phyloP scores from a whole-genome alignment of 1,140 invertebrate genomes.

The Musca domestica region DNA sequence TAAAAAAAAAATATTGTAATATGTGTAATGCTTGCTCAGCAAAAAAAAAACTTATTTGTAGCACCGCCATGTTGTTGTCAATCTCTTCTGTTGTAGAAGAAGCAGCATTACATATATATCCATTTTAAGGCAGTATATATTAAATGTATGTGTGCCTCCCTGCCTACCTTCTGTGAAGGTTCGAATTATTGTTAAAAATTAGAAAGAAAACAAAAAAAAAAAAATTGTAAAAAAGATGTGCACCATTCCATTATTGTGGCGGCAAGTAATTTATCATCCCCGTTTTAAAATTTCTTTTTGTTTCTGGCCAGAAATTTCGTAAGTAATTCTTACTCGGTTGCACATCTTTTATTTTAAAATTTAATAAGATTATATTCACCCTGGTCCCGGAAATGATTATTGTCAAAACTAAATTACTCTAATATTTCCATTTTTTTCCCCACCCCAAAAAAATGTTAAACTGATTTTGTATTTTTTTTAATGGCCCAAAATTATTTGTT shows the following conservation, averaged over 20 bases:
- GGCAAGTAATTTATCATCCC: background rate
- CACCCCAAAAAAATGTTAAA: no score
- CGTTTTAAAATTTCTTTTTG: slow-evolving; percentile 19
- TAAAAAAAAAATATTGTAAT: slow-evolving; percentile 19
- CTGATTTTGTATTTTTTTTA: no score
- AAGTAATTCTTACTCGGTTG: no score
- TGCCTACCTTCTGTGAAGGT: slow-evolving; percentile 11
- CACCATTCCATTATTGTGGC: background rate
- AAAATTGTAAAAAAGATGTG: slow-evolving; percentile 19
- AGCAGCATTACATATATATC: no score
- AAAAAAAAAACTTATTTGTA: background rate
- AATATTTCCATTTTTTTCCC: no score
- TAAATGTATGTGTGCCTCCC: background rate
- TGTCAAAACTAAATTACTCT: no score
- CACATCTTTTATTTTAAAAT: no score
- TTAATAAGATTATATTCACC: no score
- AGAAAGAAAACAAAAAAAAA: background rate
- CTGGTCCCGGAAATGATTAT: no score
- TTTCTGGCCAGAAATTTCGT: background rate
- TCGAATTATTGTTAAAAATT: background rate
- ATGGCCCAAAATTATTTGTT: no score
- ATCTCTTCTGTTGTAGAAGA: no score
- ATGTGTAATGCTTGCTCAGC: background rate
- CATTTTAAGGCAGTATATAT: no score
- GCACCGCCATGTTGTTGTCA: background rate